Evolutionary conservation across 2,888 invertebrate genomes (phyloP).

Genomic region (Trissonchulus sp.): DNA sequence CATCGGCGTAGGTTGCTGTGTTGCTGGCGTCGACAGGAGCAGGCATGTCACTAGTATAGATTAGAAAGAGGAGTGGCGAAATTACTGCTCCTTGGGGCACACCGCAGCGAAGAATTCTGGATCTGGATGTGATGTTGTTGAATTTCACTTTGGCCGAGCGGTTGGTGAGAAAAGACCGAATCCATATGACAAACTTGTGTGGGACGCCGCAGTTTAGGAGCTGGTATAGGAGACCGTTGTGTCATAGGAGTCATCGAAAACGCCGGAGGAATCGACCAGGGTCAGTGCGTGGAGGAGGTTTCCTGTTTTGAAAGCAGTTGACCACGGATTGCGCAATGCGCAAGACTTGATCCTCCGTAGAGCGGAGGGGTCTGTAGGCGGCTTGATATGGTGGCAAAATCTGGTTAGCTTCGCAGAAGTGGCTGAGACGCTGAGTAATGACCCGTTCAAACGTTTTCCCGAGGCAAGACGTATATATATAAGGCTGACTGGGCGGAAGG

Average conservation of each 20-base stretch:
- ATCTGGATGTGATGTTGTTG: background rate
- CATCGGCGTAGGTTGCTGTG: too few species aligned
- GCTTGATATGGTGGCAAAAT: background rate
- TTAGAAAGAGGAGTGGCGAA: background rate
- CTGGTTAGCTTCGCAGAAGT: background rate
- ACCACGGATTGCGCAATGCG: conserved; percentile 5
- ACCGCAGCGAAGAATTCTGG: background rate
- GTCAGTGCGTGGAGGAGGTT: background rate
- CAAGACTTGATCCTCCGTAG: background rate
- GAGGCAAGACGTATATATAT: conserved; percentile 13
- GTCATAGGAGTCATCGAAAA: background rate
- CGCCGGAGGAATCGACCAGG: background rate
- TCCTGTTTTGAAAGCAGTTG: conserved; percentile 5
- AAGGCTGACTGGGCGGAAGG: background rate
- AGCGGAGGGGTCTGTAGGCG: background rate
- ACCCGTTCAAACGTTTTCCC: background rate
- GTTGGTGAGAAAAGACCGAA: conserved; percentile 5
- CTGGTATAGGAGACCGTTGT: background rate
- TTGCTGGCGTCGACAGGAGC: too few species aligned
- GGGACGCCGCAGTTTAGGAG: background rate
- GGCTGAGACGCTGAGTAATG: background rate
- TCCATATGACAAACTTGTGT: background rate
- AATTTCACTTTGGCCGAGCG: background rate
- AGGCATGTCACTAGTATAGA: background rate
- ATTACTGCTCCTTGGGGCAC: background rate